Evolutionary conservation across 2,797 vertebrate genomes (phyloP).

Genomic region (Rhinella marina): DNA sequence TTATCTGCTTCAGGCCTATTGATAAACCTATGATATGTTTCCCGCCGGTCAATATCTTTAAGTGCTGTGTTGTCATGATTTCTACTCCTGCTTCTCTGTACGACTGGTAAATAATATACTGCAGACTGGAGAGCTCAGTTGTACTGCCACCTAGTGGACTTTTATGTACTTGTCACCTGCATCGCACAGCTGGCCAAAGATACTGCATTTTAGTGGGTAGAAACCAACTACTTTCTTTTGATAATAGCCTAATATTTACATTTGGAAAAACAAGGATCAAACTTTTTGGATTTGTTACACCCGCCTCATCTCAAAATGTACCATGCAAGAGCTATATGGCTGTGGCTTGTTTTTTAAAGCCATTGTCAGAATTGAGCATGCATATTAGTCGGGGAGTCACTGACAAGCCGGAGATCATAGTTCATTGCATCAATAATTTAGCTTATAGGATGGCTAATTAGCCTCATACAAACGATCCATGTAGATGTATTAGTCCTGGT

Average conservation of each 20-base stretch:
- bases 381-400: not conserved
- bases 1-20: not conserved
- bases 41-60: not conserved
- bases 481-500: not conserved
- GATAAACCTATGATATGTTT: not conserved
- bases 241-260: not conserved
- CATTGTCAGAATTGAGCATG: not conserved
- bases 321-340: not conserved
- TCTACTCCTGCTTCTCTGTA: not conserved
- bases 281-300: not conserved
- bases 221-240: too few relatives aligned
- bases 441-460: not conserved
- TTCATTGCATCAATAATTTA: not conserved
- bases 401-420: not conserved
- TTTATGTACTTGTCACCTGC: not conserved
- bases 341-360: not conserved
- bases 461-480: not conserved
- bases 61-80: conserved; percentile 29
- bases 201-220: too few relatives aligned
- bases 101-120: not conserved
- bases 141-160: conserved; percentile 32
- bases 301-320: not conserved
- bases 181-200: too few relatives aligned
- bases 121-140: not conserved
- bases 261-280: not conserved